phyloP scores from a whole-genome alignment of 30 jellyfish, hydroid and myxozoan species.

The Nemopilema nomurai region DNA sequence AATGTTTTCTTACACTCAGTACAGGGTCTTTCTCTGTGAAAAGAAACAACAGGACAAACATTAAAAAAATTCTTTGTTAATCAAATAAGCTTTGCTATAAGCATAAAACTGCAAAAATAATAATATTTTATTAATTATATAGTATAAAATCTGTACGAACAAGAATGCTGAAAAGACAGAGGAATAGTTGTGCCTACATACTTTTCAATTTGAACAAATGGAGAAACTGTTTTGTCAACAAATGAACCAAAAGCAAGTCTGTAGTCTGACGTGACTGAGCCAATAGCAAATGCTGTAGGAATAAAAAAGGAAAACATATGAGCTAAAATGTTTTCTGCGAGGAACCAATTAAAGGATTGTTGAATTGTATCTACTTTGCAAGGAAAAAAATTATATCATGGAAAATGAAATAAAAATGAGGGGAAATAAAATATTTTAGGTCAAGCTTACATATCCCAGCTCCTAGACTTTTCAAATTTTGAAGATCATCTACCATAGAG shows the following conservation, averaged over 20 bases:
- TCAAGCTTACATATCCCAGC: slow-evolving; percentile 66
- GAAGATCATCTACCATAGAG: slow-evolving; percentile 91
- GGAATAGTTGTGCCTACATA: slow-evolving; percentile 8
- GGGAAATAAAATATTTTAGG: background rate
- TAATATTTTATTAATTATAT: no score
- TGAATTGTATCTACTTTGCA: background rate
- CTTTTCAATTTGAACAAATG: slow-evolving; percentile 70
- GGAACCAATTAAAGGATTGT: background rate
- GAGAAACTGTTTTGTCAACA: slow-evolving; percentile 90
- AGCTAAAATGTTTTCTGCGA: no score
- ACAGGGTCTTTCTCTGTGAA: slow-evolving; percentile 27
- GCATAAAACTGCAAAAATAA: no score
- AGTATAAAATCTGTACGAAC: no score
- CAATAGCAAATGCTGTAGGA: slow-evolving; percentile 76
- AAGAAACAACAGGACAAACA: background rate
- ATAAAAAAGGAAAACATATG: background rate
- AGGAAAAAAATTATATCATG: background rate
- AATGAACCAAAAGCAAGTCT: slow-evolving; percentile 91
- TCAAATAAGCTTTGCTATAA: no score
- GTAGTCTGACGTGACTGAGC: slow-evolving; percentile 73
- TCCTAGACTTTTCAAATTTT: slow-evolving; percentile 68
- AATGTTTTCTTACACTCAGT: slow-evolving; percentile 56
- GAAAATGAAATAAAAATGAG: background rate
- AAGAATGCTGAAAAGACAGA: background rate
- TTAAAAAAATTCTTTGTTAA: no score